Percentiles rank a stretch among this genome's conserved stretches.
Evolutionary conservation across 64 coral and sea anemone genomes (phyloP).

Genomic region (Porites australiensis): DNA sequence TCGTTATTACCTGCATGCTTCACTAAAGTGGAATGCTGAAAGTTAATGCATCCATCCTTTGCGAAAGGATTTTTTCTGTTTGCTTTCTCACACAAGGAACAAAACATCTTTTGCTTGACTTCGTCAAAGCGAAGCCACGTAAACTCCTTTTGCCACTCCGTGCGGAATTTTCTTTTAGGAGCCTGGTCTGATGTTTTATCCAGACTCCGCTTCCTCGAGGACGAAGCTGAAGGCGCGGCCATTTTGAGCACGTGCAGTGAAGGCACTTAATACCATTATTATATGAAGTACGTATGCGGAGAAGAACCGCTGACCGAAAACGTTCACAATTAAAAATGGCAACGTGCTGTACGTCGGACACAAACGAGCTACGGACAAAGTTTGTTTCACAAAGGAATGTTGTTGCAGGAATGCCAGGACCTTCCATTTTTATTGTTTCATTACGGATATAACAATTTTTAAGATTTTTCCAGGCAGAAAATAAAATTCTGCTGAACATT

Average conservation of each 20-base stretch:
- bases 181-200: not conserved
- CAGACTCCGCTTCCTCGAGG: not conserved
- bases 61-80: no score
- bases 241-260: not conserved
- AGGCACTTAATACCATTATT: not conserved
- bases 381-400: not conserved
- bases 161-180: not conserved
- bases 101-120: no score
- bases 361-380: not conserved
- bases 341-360: not conserved
- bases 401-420: not conserved
- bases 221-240: not conserved
- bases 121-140: not conserved
- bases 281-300: not conserved
- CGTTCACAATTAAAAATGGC: not conserved
- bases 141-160: not conserved
- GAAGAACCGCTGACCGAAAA: not conserved
- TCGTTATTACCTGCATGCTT: not conserved
- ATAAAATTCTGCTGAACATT: slow-evolving; percentile 6
- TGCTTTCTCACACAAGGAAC: no score
- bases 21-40: no score
- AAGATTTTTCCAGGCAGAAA: not conserved
- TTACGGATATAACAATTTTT: not conserved
- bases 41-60: no score
- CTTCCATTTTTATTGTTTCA: not conserved